Evolutionary conservation across 2,113 vertebrate species (phyloP), one percentile per base, ranked within the genome.

Genomic region (Drymodes brunneopygia): DNA sequence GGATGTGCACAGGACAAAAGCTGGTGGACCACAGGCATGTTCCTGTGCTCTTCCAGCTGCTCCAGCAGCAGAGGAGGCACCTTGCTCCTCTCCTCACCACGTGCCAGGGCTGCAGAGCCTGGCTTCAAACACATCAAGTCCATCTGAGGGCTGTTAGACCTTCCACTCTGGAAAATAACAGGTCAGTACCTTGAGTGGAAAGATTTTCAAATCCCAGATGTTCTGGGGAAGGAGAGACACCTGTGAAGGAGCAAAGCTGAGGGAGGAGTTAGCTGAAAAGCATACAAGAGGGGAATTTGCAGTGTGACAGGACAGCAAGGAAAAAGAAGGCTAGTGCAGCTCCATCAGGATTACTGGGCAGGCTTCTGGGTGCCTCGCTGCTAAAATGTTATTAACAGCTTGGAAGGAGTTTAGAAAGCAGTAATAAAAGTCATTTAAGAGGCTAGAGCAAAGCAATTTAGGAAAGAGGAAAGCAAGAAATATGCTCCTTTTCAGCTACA

Each of bases 351-450:
- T 80, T 38, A 48, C 35, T 67, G 70, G 45, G 53, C 65, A 64
- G 80, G 48, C 69, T 80, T 60, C 50, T 88, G 78, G 19, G 29
- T 3, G 4, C 72, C 79, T 86, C 65, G 47, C 28, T 40, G 35
- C 29, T 74, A 12, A 91, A 60, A 77, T 50, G 48, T 53, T 92
- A 84, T 58, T 75, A 94, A 69, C 70, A 77, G 42, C 45, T 82
- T 23, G 36, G 74, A 85, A 18, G 28, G 61, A 72, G 48, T 85
- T 81, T 72, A 90, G 66, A 82, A 91, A 88, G 58, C 28, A 50
- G n/a, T 36, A 88, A 12, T 79, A 53, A 53, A 89, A 85, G 48
- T 44, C 35, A 87, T 81, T 84, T 78, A 78, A 74, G 58, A 36
- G 40, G 36, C 31, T 64, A 60, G 25, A 75, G 36, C 0, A 5